A percentile compares a stretch with the other conserved stretches of the same genome.
phyloP scores from a whole-genome alignment of 1,140 invertebrate species.

The Ooceraea biroi region DNA sequence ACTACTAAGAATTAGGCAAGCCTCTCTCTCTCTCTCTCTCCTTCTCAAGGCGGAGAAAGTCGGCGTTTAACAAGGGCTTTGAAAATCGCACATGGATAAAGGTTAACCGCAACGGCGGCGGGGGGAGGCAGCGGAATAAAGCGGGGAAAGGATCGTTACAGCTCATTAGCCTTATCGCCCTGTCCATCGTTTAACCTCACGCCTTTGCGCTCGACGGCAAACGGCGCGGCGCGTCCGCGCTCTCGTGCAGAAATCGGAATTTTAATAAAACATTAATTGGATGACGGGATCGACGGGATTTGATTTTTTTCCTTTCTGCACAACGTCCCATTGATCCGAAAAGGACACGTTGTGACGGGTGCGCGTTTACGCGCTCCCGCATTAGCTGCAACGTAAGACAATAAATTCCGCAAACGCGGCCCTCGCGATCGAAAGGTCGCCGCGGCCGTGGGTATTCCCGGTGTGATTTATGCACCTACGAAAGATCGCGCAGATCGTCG shows the following conservation, averaged over 20 bases:
- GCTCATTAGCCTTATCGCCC: slow-evolving; percentile 76
- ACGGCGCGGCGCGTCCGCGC: slow-evolving; percentile 35
- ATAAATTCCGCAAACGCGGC: slow-evolving; percentile 73
- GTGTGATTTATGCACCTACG: slow-evolving; percentile 70
- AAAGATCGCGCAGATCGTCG: slow-evolving; percentile 71
- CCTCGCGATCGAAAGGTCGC: slow-evolving; percentile 68
- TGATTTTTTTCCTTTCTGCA: too few species aligned
- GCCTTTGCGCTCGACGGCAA: slow-evolving; percentile 59
- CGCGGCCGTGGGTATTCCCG: slow-evolving; percentile 63
- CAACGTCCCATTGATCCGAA: too few species aligned
- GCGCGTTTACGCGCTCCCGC: too few species aligned
- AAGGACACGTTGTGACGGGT: too few species aligned
- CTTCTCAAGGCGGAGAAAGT: slow-evolving; percentile 59
- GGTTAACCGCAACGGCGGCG: slow-evolving; percentile 64
- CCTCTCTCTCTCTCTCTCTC: too few species aligned
- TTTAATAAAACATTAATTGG: slow-evolving; percentile 70
- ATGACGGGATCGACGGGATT: slow-evolving; percentile 45
- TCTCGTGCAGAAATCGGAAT: slow-evolving; percentile 66
- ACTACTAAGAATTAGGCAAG: slow-evolving; percentile 62
- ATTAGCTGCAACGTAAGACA: slow-evolving; percentile 68
- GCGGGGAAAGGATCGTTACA: slow-evolving; percentile 74
- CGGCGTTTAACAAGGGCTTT: slow-evolving; percentile 64
- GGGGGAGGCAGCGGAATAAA: slow-evolving; percentile 64
- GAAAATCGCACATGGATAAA: slow-evolving; percentile 73
- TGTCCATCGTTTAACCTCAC: slow-evolving; percentile 74